Evolutionary conservation across 2,888 invertebrate species (phyloP).

Genomic region (Pediacus dermestoides): DNA sequence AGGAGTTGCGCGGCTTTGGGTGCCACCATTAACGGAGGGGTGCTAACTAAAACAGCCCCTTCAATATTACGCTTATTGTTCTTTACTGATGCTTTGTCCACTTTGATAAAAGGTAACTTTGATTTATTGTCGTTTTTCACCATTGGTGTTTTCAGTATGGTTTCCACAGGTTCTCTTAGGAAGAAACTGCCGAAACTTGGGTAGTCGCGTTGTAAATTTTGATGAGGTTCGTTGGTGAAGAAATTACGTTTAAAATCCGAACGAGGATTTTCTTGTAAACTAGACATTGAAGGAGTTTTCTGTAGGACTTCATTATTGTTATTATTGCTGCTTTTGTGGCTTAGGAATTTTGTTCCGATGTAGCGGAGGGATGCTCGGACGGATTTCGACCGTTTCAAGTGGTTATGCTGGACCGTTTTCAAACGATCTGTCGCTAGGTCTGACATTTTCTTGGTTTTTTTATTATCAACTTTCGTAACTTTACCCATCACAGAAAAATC

Average conservation of each 20-base stretch:
- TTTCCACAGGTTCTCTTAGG: constrained; percentile 31
- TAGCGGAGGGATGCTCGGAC: constrained; percentile 67
- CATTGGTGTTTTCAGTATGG: constrained; percentile 46
- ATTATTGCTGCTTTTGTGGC: constrained; percentile 22
- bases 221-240: constrained; percentile 10
- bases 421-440: constrained; percentile 43
- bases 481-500: constrained; percentile 46
- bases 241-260: constrained; percentile 9
- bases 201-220: too few species aligned
- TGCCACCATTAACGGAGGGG: constrained; percentile 55
- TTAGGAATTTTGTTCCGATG: constrained; percentile 59
- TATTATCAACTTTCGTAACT: constrained; percentile 26
- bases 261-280: constrained; percentile 28
- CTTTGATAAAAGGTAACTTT: constrained; percentile 21
- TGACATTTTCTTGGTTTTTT: constrained; percentile 39
- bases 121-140: constrained; percentile 20
- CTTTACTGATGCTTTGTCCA: constrained; percentile 29
- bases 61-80: constrained; percentile 30
- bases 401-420: constrained; percentile 30
- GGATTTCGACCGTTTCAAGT: constrained; percentile 62
- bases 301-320: constrained; percentile 27
- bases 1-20: constrained; percentile 62
- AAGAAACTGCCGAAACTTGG: too few species aligned
- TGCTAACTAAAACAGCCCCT: constrained; percentile 30
- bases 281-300: constrained; percentile 39